Base-by-base conservation (phyloP, 2,888 invertebrate genomes). In the Pyralis farinalis region DNA sequence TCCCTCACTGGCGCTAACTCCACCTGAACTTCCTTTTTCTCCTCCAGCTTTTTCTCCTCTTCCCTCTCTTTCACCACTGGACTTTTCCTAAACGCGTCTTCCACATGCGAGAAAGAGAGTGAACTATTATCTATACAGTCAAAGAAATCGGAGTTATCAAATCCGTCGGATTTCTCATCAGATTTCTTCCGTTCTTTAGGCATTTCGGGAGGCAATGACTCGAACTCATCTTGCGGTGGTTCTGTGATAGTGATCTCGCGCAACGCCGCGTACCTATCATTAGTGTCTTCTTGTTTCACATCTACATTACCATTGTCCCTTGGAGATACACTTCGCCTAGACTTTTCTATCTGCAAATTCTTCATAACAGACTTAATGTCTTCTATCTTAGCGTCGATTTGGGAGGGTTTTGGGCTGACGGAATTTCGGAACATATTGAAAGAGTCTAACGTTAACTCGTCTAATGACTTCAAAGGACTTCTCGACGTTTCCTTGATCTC, bases 211-310 rank as follows among this genome's bases (percentile, higher is more conserved):
- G 90, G 89, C 21, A 88, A 48, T 0, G 85, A 87, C 49, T 88
- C 87, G 42, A 81, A 83, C 42, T 91, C 92, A 6, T 92, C 92
- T 55, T 68, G 86, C 34, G 82, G 84, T 47, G 83, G 88, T 62
- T 93, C 92, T 0, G 92, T 93, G 40, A 92, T 84, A 27, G 94
- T 94, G 7, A 94, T 92, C 63, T 96, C 96, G 0, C 96, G 87
- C 36, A 96, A 74, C 0, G 96, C 96, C 0, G 96, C 96, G 67
- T 96, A 96, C 58, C 93, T 92, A 74, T 96, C 96, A 53, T 77
- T 80, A 12, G 57, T 53, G 37, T 83, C 76, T 42, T 90, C 90
- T 10, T 58, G 69, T 48, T 89, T 90, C 0, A 58, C 46, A 16
- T 87, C 86, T 1, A 80, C 71, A 28, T 71, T 65, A 1, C 71